A percentile compares a stretch with the other conserved stretches of the same genome.
Evolutionary conservation across 2,113 vertebrate species (phyloP).

Genomic region (Laticauda colubrina): DNA sequence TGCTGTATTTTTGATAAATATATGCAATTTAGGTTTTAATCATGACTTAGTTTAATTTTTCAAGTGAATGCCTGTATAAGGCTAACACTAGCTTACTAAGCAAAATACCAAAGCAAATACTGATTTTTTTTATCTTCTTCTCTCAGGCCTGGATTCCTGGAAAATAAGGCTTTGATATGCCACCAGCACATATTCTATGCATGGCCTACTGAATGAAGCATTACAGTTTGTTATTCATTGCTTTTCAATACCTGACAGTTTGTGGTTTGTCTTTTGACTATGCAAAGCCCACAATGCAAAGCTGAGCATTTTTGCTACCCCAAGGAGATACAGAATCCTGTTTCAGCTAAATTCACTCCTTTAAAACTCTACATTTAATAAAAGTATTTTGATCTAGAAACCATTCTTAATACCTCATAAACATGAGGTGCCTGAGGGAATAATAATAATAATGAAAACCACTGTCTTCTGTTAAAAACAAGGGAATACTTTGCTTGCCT

Average conservation of each 20-base stretch:
- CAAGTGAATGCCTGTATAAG: neutral
- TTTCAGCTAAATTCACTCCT: neutral
- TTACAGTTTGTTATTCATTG: neutral
- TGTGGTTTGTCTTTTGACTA: neutral
- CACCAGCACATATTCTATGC: neutral
- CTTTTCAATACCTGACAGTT: constrained; percentile 8
- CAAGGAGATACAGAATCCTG: neutral
- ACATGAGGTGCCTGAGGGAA: neutral
- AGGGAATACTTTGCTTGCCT: neutral
- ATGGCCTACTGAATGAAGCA: neutral
- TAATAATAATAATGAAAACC: constrained; percentile 23
- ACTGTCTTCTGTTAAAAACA: neutral
- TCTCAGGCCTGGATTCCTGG: neutral
- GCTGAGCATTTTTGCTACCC: constrained; percentile 9
- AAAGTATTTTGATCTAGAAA: neutral
- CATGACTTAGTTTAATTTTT: neutral
- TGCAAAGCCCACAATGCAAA: constrained; percentile 9
- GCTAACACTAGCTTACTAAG: neutral
- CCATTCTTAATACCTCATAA: neutral
- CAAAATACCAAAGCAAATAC: neutral
- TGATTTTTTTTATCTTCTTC: neutral
- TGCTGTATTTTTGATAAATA: neutral
- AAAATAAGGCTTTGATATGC: neutral
- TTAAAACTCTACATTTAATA: constrained; percentile 16
- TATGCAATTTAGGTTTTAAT: neutral